Conservation (phyloP, 2,797 vertebrate species). For the Gobio occitaniae region DNA sequence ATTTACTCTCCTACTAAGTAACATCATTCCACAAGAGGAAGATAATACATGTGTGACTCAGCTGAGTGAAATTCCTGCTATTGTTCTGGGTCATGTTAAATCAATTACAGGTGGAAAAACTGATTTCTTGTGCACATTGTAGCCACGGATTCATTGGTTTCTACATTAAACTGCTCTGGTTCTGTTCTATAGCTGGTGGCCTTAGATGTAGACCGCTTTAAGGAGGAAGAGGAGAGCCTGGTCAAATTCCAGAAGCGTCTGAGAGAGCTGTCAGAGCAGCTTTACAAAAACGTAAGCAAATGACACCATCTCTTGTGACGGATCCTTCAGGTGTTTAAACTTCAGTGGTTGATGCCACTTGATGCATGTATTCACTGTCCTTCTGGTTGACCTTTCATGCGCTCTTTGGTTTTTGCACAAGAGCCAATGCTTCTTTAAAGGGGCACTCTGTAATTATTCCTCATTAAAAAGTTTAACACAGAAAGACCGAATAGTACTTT, state of each 20-base stretch:
- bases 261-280: conserved; percentile 93
- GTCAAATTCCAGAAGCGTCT: conserved; percentile 89
- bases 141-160: conserved; percentile 16
- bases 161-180: conserved; percentile 21
- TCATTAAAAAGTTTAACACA: not conserved
- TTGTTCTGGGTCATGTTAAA: conserved; percentile 27
- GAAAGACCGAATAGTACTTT: not conserved
- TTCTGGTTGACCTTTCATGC: conserved; percentile 22
- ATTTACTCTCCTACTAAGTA: conserved; percentile 35
- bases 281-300: conserved; percentile 91
- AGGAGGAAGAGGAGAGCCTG: conserved; percentile 87
- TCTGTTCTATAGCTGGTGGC: conserved; percentile 87
- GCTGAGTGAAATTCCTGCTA: conserved; percentile 35
- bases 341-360: not conserved
- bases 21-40: conserved; percentile 40
- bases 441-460: not conserved
- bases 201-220: conserved; percentile 90
- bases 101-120: conserved; percentile 12
- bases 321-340: conserved; percentile 1
- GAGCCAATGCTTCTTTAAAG: not conserved
- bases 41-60: conserved; percentile 37
- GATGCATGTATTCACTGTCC: not conserved
- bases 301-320: not conserved
- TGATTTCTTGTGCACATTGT: conserved; percentile 16
- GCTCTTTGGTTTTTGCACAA: conserved; percentile 33